Base-by-base conservation (phyloP, 1,140 invertebrate genomes). In the Drosophila murphyi region DNA sequence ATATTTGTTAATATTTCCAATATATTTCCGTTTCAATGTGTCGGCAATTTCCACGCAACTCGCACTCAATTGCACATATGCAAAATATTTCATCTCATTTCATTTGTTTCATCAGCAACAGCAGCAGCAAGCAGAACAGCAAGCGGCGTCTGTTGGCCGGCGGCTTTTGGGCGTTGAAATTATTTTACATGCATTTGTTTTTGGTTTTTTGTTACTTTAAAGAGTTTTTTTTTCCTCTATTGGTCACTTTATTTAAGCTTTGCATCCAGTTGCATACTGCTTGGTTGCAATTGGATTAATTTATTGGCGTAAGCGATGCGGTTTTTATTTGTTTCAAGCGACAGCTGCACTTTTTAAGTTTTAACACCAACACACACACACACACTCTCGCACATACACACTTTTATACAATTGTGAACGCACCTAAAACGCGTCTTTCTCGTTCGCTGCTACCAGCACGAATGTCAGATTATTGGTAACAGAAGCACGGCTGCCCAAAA, bases 141-240 rank as follows among this genome's bases (percentile, higher is more conserved):
- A 41, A 12, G 48, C 68, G 47, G 54, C 72, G 78, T 72, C 78
- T 65, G 57, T 72, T 72, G 76, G 74, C 83, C 80, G 80, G 83
- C 83, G 83, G 78, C 73, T 87, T 85, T 73, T 73, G 83, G 83
- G 82, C 78, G 82, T 87, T 60, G 41, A 80, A 80, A 80, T 75
- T 69, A 55, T 86, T 73, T 76, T 71, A 72, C 78, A 75, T 80
- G 82, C 63, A 64, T 48, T 72, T 56, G 37, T 28, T 47, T 70
- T 56, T 78, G 31, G 20, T 20, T 20, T 6, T 29, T 45, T n/a
- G 12, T 43, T 60, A 20, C 28, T 10, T 20, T 47, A 20, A 20
- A 12, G 10, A 35, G 41, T 67, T 60, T 57, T 55, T 32, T 72
- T 52, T 37, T 41, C 3, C 3, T 8, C 12, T 45, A 63, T 51